Conservation (phyloP, 2,797 vertebrate genomes). For the Peromyscus eremicus region DNA sequence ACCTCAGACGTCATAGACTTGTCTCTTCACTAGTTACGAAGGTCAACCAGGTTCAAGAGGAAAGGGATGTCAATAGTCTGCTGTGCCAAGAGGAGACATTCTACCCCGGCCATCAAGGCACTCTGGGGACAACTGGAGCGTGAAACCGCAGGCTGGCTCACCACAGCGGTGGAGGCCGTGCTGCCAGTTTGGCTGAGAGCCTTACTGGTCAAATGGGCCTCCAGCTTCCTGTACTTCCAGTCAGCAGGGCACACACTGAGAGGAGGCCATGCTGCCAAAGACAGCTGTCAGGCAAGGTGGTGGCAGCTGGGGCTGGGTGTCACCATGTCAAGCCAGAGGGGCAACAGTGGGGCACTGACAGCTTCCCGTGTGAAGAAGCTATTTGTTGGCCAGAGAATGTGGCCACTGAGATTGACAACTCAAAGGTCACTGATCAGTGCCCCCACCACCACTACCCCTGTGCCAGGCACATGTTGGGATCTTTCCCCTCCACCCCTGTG, state of each 20-base stretch:
- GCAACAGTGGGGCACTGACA: too few species aligned
- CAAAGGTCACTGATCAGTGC: not conserved
- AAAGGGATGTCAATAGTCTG: not conserved
- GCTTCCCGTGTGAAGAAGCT: not conserved
- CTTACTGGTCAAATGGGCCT: not conserved
- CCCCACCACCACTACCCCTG: not conserved
- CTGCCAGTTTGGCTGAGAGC: not conserved
- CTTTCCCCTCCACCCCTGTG: not conserved
- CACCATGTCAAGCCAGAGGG: not conserved
- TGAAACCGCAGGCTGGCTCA: not conserved
- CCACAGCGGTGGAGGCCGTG: too few species aligned
- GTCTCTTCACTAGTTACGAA: not conserved
- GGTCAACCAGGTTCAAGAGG: not conserved
- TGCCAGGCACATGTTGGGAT: not conserved
- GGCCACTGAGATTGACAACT: not conserved
- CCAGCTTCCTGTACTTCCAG: not conserved
- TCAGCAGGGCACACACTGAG: not conserved
- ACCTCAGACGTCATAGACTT: not conserved
- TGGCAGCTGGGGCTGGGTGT: not conserved
- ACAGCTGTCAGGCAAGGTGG: not conserved
- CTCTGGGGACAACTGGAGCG: not conserved
- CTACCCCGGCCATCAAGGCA: not conserved
- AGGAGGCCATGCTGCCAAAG: not conserved
- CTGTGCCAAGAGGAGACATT: not conserved
- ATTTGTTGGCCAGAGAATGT: not conserved